Percentiles rank a stretch among this genome's conserved stretches.
Evolutionary conservation across 2,888 invertebrate genomes (phyloP).

Genomic region (Callyntrura sp.): DNA sequence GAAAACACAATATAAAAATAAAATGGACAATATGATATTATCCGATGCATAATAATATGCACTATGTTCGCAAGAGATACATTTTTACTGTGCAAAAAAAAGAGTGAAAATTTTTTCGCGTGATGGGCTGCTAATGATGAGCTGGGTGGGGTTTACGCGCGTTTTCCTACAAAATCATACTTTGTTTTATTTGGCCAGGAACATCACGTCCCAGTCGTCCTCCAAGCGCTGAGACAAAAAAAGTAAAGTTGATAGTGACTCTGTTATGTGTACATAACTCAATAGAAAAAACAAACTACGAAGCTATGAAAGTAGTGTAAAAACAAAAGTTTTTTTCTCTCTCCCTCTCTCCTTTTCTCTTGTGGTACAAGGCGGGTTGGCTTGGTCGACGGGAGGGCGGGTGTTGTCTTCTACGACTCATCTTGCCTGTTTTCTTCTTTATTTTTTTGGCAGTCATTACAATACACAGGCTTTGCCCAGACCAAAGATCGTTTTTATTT

Average conservation of each 20-base stretch:
- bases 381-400: constrained; percentile 29
- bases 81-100: not conserved
- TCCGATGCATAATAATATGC: constrained; percentile 39
- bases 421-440: constrained; percentile 8
- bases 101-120: not conserved
- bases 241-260: constrained; percentile 10
- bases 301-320: not conserved
- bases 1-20: constrained; percentile 11
- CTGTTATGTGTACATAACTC: not conserved
- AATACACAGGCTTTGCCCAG: constrained; percentile 20
- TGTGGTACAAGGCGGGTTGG: constrained; percentile 2
- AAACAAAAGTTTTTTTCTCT: constrained; percentile 24
- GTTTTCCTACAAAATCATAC: not conserved
- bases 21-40: constrained; percentile 36
- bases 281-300: constrained; percentile 14
- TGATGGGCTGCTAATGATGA: constrained; percentile 19
- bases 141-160: not conserved
- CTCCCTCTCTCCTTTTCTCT: too few species aligned
- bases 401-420: constrained; percentile 38
- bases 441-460: constrained; percentile 48
- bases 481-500: constrained; percentile 29
- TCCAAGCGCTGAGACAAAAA: constrained; percentile 18
- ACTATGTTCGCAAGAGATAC: not conserved
- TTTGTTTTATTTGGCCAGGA: constrained; percentile 33
- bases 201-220: constrained; percentile 28